These are phyloP conservation scores for Ptychochromis oligacanthus DNA, from an alignment of 2,113 vertebrate genomes.

Conservation along the genomic window DNA sequence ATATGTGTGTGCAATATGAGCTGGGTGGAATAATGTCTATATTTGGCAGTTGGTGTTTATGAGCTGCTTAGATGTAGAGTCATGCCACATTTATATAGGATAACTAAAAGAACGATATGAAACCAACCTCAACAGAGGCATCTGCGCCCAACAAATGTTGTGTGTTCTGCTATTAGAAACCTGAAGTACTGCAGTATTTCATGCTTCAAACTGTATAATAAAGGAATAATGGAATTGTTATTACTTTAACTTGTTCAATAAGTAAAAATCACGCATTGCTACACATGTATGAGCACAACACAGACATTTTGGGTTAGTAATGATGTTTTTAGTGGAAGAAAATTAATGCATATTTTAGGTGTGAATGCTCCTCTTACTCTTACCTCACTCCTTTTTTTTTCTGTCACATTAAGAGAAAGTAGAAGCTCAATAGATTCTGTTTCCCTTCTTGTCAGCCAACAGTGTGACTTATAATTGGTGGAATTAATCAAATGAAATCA, in stretches of 20 bases:
- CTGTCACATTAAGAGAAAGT: background rate
- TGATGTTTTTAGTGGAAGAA: background rate
- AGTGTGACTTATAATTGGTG: slow-evolving; percentile 16
- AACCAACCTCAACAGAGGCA: slow-evolving; percentile 15
- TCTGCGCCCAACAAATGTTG: background rate
- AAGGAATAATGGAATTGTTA: background rate
- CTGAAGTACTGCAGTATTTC: background rate
- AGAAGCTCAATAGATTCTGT: background rate
- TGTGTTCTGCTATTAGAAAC: background rate
- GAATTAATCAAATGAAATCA: slow-evolving; percentile 17
- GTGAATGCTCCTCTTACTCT: background rate
- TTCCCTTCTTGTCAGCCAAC: background rate
- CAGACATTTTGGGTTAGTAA: slow-evolving; percentile 11
- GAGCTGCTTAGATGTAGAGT: slow-evolving; percentile 36
- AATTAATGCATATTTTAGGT: slow-evolving; percentile 2
- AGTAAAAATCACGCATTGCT: background rate
- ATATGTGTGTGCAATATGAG: slow-evolving; percentile 37
- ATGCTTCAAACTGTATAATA: background rate
- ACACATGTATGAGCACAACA: background rate
- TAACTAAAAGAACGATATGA: slow-evolving; percentile 10
- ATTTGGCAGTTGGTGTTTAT: slow-evolving; percentile 49
- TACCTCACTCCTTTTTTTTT: background rate
- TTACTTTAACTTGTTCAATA: background rate
- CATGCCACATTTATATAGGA: slow-evolving; percentile 12
- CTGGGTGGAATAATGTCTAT: slow-evolving; percentile 43